These are phyloP conservation scores for Echinometra lucunter DNA, from an alignment of 53 echinoderm and acorn worm genomes.

Conservation along the genomic window DNA sequence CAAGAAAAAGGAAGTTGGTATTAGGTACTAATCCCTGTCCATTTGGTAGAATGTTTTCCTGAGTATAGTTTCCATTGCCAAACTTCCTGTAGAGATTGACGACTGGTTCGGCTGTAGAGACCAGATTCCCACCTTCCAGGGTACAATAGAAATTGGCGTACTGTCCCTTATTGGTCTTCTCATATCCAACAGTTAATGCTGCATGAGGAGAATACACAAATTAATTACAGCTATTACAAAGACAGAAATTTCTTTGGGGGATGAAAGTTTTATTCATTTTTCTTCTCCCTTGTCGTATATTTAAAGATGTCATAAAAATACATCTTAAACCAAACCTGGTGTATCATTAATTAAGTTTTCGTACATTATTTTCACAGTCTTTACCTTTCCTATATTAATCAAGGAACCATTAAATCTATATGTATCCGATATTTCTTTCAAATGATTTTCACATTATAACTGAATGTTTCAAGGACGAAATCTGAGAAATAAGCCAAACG, in stretches of 20 bases:
- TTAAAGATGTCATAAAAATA: too few species aligned
- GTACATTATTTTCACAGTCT: too few species aligned
- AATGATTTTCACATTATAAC: too few species aligned
- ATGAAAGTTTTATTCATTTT: background rate
- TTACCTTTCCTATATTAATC: too few species aligned
- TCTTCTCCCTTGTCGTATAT: too few species aligned
- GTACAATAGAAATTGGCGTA: slow-evolving; percentile 28
- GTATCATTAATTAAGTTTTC: too few species aligned
- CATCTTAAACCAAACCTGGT: too few species aligned
- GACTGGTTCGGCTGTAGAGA: slow-evolving; percentile 30
- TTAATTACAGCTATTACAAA: background rate
- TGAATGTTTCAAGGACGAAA: too few species aligned
- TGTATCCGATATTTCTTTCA: too few species aligned
- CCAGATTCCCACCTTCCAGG: slow-evolving; percentile 43
- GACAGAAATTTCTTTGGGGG: background rate
- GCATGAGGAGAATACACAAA: background rate
- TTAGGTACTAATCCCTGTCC: background rate
- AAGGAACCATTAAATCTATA: too few species aligned
- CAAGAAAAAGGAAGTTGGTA: background rate
- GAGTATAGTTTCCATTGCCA: background rate
- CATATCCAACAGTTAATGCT: slow-evolving; percentile 25
- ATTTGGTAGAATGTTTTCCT: background rate
- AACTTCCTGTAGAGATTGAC: slow-evolving; percentile 46
- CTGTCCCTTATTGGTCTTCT: slow-evolving; percentile 66
- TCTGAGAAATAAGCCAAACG: too few species aligned